Percentiles rank a stretch among this genome's conserved stretches.
These are phyloP conservation scores for Mirza zaza DNA, from an alignment of 2,113 vertebrate species.

Conservation along the genomic window DNA sequence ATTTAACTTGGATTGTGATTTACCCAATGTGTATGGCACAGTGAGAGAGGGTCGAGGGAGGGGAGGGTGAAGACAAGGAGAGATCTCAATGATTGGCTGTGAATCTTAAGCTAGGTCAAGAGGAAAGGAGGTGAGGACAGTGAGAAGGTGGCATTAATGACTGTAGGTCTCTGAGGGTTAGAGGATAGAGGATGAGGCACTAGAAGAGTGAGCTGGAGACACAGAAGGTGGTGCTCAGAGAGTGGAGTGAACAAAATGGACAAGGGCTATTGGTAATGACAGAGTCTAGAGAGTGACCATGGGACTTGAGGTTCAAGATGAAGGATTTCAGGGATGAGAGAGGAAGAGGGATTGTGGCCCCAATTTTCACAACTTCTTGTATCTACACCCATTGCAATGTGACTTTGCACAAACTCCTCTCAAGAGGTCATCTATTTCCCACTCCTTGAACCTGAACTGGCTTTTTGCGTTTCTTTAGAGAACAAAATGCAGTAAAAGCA, in stretches of 20 bases:
- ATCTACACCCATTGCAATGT: neutral
- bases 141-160: neutral
- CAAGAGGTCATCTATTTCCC: neutral
- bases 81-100: too few relatives aligned
- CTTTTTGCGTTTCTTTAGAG: neutral
- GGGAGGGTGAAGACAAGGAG: neutral
- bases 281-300: neutral
- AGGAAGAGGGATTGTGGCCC: neutral
- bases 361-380: neutral
- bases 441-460: neutral
- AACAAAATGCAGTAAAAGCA: neutral
- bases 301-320: neutral
- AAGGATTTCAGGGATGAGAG: neutral
- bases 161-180: neutral
- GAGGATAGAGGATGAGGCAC: neutral
- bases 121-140: neutral
- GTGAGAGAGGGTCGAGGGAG: neutral
- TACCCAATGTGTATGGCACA: neutral
- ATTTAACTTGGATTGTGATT: neutral
- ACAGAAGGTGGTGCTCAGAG: neutral
- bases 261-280: neutral
- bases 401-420: neutral
- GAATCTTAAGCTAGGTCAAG: neutral
- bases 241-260: neutral
- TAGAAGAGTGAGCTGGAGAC: neutral